phyloP scores from a whole-genome alignment of 2,888 invertebrate species.

The Didymodactylos carnosus region DNA sequence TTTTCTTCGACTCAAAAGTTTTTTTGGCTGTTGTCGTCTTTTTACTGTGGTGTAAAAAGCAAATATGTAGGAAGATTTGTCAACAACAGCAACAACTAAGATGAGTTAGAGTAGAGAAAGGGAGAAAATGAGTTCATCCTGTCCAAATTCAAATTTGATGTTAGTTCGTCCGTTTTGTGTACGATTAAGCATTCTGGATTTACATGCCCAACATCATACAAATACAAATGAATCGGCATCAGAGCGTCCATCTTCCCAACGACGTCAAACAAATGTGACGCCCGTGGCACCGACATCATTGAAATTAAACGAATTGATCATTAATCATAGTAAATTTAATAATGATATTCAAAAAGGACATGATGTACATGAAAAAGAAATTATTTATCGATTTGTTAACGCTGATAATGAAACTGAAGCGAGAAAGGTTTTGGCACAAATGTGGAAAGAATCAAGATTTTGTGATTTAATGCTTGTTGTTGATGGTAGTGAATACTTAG shows the following conservation, averaged over 20 bases:
- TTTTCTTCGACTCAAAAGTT: no score
- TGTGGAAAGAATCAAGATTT: constrained; percentile 4
- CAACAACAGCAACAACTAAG: no score
- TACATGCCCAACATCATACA: neutral
- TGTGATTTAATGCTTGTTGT: constrained; percentile 9
- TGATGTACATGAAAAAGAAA: neutral
- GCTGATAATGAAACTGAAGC: constrained; percentile 5
- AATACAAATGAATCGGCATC: neutral
- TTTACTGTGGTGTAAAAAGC: no score
- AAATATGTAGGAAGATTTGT: no score
- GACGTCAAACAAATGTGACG: no score
- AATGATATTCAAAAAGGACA: neutral
- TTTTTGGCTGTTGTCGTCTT: no score
- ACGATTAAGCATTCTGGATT: neutral
- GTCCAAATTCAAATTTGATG: no score
- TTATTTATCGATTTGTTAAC: neutral
- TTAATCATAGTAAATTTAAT: neutral
- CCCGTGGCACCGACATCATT: no score
- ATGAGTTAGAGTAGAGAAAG: no score
- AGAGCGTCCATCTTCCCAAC: neutral
- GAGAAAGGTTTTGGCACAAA: neutral
- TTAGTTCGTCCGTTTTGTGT: neutral
- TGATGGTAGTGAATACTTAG: constrained; percentile 7
- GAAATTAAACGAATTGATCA: neutral
- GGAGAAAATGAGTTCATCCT: no score